phyloP scores from a whole-genome alignment of 2,113 vertebrate genomes.

The Trogon surrucura region DNA sequence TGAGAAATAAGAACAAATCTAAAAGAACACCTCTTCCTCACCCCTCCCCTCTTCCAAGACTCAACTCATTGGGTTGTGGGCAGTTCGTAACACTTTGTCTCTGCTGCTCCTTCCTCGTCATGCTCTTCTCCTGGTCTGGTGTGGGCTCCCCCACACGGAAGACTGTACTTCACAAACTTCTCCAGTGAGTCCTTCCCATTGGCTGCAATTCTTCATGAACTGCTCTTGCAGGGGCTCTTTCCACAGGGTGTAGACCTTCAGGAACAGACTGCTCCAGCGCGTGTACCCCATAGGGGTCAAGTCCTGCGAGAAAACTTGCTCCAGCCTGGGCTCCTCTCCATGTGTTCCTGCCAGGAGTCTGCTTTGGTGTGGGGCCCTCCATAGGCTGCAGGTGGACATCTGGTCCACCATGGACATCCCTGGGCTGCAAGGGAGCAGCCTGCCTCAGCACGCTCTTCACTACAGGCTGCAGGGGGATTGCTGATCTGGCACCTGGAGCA shows the following conservation, averaged over 20 bases:
- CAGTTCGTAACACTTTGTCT: background rate
- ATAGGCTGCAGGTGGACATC: accelerated
- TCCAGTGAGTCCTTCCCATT: background rate
- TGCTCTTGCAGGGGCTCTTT: background rate
- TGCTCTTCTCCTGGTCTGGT: background rate
- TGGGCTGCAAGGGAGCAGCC: background rate
- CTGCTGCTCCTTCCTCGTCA: background rate
- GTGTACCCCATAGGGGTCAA: accelerated
- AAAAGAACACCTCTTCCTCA: background rate
- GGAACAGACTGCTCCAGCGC: accelerated
- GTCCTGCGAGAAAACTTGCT: background rate
- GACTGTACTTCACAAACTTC: background rate
- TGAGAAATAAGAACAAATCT: background rate
- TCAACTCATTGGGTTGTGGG: background rate
- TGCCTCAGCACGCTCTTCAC: background rate
- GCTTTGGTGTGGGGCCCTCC: accelerated
- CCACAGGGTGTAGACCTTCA: accelerated
- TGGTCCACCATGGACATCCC: background rate
- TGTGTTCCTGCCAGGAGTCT: background rate
- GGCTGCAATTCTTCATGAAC: background rate
- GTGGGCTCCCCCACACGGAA: accelerated
- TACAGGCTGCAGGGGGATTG: background rate
- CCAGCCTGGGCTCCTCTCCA: accelerated
- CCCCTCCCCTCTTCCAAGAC: background rate
- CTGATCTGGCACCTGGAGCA: accelerated